Evolutionary conservation across 1,140 invertebrate genomes (phyloP).

Genomic region (Bombyx mori): DNA sequence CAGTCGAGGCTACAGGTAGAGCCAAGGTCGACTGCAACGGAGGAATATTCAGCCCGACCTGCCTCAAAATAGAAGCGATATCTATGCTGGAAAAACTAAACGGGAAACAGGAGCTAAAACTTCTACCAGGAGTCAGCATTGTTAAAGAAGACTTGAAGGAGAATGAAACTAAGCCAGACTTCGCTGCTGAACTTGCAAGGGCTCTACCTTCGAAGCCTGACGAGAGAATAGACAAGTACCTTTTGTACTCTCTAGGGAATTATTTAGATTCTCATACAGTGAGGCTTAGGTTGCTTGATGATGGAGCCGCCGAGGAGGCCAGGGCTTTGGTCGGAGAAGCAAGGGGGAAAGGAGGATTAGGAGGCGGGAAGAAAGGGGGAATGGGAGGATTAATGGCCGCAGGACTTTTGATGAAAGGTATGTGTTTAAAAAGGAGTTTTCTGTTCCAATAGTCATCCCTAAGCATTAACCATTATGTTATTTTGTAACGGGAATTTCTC

Average conservation of each 20-base stretch:
- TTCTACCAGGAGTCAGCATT: constrained; percentile 80
- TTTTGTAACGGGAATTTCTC: too few species aligned
- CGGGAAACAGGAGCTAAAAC: constrained; percentile 74
- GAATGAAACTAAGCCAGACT: constrained; percentile 74
- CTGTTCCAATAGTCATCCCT: too few species aligned
- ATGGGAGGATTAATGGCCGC: constrained; percentile 73
- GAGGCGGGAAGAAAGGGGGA: constrained; percentile 50
- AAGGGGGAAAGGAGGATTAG: constrained; percentile 58
- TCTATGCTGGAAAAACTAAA: constrained; percentile 81
- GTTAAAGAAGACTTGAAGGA: constrained; percentile 76
- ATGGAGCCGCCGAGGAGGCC: constrained; percentile 73
- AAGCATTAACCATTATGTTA: too few species aligned
- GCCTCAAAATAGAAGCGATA: constrained; percentile 85
- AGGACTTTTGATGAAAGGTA: constrained; percentile 78
- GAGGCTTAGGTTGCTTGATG: constrained; percentile 80
- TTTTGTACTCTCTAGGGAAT: constrained; percentile 78
- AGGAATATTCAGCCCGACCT: constrained; percentile 80
- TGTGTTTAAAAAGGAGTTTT: constrained; percentile 7
- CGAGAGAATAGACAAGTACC: constrained; percentile 81
- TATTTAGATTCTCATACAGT: constrained; percentile 82
- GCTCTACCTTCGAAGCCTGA: constrained; percentile 83
- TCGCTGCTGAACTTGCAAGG: constrained; percentile 80
- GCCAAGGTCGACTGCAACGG: constrained; percentile 73
- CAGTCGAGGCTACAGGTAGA: constrained; percentile 34
- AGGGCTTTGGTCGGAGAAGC: constrained; percentile 57